Evolutionary conservation across 2,797 vertebrate species (phyloP).

Genomic region (Borostomias antarcticus): DNA sequence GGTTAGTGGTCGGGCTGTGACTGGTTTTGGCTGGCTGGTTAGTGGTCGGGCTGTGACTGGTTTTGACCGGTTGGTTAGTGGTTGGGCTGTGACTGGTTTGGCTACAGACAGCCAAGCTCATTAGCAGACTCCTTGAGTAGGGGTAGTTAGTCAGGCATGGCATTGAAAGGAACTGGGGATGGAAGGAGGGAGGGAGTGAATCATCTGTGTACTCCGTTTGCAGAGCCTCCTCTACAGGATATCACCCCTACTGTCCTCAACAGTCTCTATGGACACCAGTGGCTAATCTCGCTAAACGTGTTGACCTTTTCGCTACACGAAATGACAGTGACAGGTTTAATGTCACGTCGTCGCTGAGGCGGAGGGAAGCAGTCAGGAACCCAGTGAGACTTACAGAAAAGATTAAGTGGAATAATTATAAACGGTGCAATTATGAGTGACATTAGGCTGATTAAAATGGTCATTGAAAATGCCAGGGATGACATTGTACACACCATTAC

Average conservation of each 20-base stretch:
- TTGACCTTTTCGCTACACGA: conserved; percentile 54
- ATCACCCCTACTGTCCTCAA: conserved; percentile 32
- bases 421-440: conserved; percentile 50
- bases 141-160: conserved; percentile 65
- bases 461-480: conserved; percentile 26
- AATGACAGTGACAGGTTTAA: conserved; percentile 64
- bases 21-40: background rate
- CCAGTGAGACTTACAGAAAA: conserved; percentile 47
- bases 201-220: conserved; percentile 49
- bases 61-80: background rate
- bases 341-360: conserved; percentile 42
- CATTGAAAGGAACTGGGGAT: no score
- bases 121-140: conserved; percentile 56
- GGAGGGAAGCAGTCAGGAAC: conserved; percentile 33
- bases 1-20: background rate
- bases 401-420: conserved; percentile 58
- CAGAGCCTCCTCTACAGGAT: conserved; percentile 53
- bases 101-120: conserved; percentile 52
- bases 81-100: conserved; percentile 19
- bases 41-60: background rate
- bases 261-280: conserved; percentile 42
- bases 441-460: conserved; percentile 41
- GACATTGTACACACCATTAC: conserved; percentile 42
- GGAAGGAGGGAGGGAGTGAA: conserved; percentile 65
- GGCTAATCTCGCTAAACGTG: conserved; percentile 66